These are phyloP conservation scores for Pygoscelis antarcticus DNA, from an alignment of 2,113 vertebrate genomes.

Conservation along the genomic window DNA sequence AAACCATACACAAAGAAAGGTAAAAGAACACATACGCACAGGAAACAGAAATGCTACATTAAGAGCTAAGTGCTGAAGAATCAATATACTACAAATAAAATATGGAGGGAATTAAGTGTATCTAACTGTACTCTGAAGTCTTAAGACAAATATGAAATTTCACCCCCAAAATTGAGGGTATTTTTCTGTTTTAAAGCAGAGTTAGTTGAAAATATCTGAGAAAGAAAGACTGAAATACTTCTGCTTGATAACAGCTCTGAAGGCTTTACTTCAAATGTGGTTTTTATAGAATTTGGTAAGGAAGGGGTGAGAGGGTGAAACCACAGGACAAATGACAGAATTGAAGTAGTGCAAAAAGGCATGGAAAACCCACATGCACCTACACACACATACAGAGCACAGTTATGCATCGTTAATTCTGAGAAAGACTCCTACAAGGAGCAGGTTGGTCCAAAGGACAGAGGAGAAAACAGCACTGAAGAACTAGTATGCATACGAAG, in stretches of 20 bases:
- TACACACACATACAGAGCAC: neutral
- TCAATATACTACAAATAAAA: neutral
- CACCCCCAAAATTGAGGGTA: neutral
- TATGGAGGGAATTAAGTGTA: neutral
- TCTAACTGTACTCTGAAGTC: neutral
- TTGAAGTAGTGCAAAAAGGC: neutral
- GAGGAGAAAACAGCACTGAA: neutral
- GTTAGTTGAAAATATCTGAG: neutral
- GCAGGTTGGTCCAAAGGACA: neutral
- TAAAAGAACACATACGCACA: neutral
- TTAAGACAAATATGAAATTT: neutral
- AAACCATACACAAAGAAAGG: neutral
- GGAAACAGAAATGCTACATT: neutral
- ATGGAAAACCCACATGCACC: neutral
- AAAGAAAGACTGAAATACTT: neutral
- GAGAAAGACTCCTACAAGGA: neutral
- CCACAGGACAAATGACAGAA: neutral
- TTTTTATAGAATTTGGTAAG: neutral
- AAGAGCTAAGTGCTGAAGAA: neutral
- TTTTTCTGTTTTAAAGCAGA: neutral
- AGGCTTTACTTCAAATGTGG: neutral
- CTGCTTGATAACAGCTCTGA: neutral
- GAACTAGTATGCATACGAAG: neutral
- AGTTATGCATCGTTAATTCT: neutral
- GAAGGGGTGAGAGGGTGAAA: neutral